These are phyloP conservation scores for Peromyscus nudipes DNA, from an alignment of 2,797 vertebrate genomes.

Conservation along the genomic window DNA sequence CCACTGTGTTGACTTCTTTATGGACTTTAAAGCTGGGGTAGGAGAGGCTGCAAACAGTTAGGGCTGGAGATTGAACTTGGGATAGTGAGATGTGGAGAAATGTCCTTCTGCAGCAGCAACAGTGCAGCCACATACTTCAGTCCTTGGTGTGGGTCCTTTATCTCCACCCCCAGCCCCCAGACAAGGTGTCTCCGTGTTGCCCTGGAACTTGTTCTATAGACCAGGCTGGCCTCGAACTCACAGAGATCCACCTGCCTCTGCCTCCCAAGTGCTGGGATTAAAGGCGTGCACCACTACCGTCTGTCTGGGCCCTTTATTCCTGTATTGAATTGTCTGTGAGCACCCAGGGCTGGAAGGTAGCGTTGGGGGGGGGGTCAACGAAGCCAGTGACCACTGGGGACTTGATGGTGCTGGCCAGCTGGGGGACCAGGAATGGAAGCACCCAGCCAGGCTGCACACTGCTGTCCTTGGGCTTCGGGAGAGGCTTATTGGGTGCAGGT, in stretches of 20 bases:
- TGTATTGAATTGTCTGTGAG: neutral
- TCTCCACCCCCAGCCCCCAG: no score
- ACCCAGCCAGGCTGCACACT: neutral
- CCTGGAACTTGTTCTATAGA: neutral
- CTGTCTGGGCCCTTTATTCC: neutral
- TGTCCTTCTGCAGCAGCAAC: fast-evolving
- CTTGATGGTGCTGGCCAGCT: neutral
- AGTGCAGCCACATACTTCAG: fast-evolving
- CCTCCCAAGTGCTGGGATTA: no score
- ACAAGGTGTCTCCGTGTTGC: neutral
- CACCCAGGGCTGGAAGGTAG: neutral
- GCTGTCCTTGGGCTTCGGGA: no score
- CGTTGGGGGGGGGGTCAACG: neutral
- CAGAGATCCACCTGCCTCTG: no score
- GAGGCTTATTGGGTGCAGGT: neutral
- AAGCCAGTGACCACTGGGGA: neutral
- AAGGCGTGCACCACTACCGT: no score
- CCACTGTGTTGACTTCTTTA: neutral
- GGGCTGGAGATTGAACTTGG: neutral
- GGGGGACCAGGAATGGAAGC: neutral
- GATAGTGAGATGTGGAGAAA: fast-evolving
- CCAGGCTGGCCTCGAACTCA: neutral
- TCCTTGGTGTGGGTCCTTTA: neutral
- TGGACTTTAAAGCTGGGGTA: neutral
- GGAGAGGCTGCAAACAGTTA: fast-evolving